These are phyloP conservation scores for Gasterosteus aculeatus DNA, from an alignment of 2,113 vertebrate genomes.

Conservation along the genomic window DNA sequence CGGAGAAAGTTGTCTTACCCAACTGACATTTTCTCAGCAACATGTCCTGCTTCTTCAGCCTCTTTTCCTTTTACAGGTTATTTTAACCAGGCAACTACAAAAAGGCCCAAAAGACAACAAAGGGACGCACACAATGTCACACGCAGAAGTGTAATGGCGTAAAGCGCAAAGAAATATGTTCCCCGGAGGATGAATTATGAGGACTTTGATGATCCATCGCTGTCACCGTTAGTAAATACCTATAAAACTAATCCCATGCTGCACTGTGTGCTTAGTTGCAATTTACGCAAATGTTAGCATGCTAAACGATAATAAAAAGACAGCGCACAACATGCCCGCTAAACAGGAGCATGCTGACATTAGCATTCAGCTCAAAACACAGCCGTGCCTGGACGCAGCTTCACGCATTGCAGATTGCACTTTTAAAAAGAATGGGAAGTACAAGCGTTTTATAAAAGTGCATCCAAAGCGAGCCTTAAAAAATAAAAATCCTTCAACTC, in stretches of 20 bases:
- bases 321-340: not conserved
- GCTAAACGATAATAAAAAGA: not conserved
- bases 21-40: not conserved
- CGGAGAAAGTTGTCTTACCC: conserved; percentile 35
- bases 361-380: not conserved
- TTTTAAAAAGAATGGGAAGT: not conserved
- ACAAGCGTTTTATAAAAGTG: not conserved
- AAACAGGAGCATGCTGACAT: not conserved
- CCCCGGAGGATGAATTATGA: not conserved
- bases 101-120: conserved; percentile 12
- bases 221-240: not conserved
- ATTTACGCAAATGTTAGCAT: not conserved
- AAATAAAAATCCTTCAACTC: no score
- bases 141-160: not conserved
- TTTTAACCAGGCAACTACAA: conserved; percentile 16
- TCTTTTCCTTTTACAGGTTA: conserved; percentile 10
- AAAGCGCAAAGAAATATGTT: not conserved
- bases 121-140: not conserved
- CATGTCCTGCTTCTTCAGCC: conserved; percentile 15
- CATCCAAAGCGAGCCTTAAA: not conserved
- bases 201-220: not conserved
- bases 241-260: not conserved
- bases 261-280: not conserved
- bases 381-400: not conserved
- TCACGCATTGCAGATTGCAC: not conserved